phyloP scores from a whole-genome alignment of 1,140 invertebrate species.

The Anoplolepis gracilipes region DNA sequence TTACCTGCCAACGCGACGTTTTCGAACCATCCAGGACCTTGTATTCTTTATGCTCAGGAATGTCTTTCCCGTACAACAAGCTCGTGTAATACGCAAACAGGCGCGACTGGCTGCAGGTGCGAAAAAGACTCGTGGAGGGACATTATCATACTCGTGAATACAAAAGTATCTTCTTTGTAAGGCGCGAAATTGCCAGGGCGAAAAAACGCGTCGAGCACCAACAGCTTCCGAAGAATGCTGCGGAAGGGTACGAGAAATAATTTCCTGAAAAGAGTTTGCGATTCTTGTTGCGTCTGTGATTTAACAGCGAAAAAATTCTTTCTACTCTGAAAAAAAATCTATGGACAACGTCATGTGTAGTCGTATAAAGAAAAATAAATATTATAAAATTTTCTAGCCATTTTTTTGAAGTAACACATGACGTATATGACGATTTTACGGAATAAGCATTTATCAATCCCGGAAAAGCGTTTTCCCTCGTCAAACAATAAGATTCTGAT shows the following conservation, averaged over 20 bases:
- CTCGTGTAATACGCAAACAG: constrained; percentile 12
- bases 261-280: constrained; percentile 4
- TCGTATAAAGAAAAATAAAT: neutral
- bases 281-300: neutral
- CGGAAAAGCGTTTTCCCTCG: constrained; percentile 38
- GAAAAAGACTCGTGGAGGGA: constrained; percentile 7
- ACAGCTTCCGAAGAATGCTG: constrained; percentile 15
- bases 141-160: constrained; percentile 60
- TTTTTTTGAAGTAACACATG: neutral
- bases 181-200: constrained; percentile 11
- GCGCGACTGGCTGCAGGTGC: constrained; percentile 30
- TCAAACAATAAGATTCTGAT: constrained; percentile 64
- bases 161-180: constrained; percentile 43
- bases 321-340: neutral
- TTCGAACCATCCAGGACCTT: constrained; percentile 1
- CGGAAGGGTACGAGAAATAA: neutral
- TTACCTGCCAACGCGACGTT: neutral
- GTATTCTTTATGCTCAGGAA: constrained; percentile 26
- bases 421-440: neutral
- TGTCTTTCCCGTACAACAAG: constrained; percentile 8
- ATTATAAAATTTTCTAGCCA: neutral
- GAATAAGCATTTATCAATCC: constrained; percentile 40
- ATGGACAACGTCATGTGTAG: neutral
- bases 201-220: constrained; percentile 40
- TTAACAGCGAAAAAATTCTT: constrained; percentile 1